Base-by-base conservation (phyloP, 2,113 vertebrate species). In the Cynopterus brachyotis region DNA sequence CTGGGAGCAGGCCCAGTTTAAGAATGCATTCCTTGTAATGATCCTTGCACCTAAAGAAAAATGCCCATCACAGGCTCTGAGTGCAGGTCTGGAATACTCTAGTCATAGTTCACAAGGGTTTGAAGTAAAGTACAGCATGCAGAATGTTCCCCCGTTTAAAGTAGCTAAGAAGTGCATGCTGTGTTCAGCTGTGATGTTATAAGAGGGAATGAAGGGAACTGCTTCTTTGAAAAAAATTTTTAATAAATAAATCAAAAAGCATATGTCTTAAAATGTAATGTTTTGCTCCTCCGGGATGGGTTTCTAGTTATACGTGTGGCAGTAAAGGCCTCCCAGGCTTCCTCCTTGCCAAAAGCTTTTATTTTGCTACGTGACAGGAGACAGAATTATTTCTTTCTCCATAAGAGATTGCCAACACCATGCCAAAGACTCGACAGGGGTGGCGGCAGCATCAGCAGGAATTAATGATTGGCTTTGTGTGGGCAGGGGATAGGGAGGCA, bases 331-430 rank as follows among this genome's bases (percentile, higher is more conserved):
- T 97, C 60, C 89, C 90, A 87, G 62, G 85, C 66, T 86, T 97
- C 64, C 1, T 53, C 93, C 95, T 92, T 97, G 37, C 90, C 98
- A 96, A 97, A 97, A 97, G 75, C 95, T 98, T 97, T 96, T 98
- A 95, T 97, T 98, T 97, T 88, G 95, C 97, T 97, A 60, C 3
- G 0, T 95, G 96, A 93, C 73, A 94, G 78, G 94, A 96, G 60
- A 92, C 9, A 87, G 89, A 95, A 97, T 96, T 91, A 95, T 92
- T 97, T 97, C 67, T 82, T 95, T 98, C 98, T 97, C 96, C 97
- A 95, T 82, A n/a, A 57, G 95, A 22, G 40, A 6, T 95, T 96
- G 97, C 86, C 82, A 96, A 92, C 32, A 66, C 70, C 93, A 47
- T 24, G 90, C 79, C 90, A 89, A 57, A 79, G 78, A 72, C 67